These are phyloP conservation scores for Macroramphosus scolopax DNA, from an alignment of 2,797 vertebrate genomes.

Conservation along the genomic window DNA sequence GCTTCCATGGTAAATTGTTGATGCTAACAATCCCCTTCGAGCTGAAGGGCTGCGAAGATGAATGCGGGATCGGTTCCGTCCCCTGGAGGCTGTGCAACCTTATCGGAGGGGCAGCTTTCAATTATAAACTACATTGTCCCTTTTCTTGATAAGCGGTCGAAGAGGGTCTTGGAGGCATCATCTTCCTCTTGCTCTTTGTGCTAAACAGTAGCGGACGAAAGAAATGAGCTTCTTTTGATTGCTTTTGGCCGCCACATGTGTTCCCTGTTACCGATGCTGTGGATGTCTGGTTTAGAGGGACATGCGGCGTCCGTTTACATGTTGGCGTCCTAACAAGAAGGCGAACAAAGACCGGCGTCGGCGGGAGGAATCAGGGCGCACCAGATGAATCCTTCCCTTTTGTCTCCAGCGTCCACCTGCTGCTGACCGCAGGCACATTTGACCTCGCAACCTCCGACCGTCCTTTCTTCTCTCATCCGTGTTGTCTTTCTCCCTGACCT, in stretches of 20 bases:
- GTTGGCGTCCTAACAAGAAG: too few relatives aligned
- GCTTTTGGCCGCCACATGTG: slow-evolving; percentile 9
- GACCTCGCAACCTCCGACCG: slow-evolving; percentile 5
- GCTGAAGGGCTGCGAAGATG: slow-evolving; percentile 17
- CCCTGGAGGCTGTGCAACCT: slow-evolving; percentile 8
- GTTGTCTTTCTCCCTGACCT: slow-evolving; percentile 59
- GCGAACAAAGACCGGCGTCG: background rate
- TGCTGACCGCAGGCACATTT: slow-evolving; percentile 29
- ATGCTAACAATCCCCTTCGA: slow-evolving; percentile 28
- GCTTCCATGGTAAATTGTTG: slow-evolving; percentile 53
- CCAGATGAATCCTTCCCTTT: background rate
- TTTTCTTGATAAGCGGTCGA: slow-evolving; percentile 4
- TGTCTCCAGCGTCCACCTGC: slow-evolving; percentile 19
- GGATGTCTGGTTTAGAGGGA: too few relatives aligned
- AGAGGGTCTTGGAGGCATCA: background rate
- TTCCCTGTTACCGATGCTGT: too few relatives aligned
- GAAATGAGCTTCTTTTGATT: background rate
- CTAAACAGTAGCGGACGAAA: slow-evolving; percentile 2
- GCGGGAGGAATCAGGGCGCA: too few relatives aligned
- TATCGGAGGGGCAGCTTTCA: slow-evolving; percentile 18
- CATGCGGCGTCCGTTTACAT: too few relatives aligned
- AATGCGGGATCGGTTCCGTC: slow-evolving; percentile 14
- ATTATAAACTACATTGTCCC: slow-evolving; percentile 23
- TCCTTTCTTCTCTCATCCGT: slow-evolving; percentile 21
- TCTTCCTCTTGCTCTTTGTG: background rate